phyloP scores from a whole-genome alignment of 2,797 vertebrate genomes.

The Okamejei kenojei region DNA sequence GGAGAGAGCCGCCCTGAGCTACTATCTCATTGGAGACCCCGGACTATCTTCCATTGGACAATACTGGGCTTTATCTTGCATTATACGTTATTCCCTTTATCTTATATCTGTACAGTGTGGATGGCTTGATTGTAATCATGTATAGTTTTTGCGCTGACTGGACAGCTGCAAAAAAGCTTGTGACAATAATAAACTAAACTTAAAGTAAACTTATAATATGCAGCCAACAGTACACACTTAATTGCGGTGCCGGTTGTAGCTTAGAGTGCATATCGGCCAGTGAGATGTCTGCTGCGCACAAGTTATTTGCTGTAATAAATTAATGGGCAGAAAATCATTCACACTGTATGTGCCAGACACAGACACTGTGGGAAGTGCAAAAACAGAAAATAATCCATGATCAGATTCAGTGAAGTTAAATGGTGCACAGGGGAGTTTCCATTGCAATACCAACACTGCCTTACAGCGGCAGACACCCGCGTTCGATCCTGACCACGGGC shows the following conservation, averaged over 20 bases:
- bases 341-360: neutral
- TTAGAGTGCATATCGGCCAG: neutral
- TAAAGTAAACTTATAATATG: neutral
- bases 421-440: neutral
- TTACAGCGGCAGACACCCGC: too few species aligned
- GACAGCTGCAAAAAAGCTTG: too few species aligned
- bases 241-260: neutral
- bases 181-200: too few species aligned
- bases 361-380: neutral
- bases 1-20: too few species aligned
- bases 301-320: neutral
- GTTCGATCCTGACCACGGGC: too few species aligned
- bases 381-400: neutral
- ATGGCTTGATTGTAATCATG: too few species aligned
- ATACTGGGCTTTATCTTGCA: too few species aligned
- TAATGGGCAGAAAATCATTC: neutral
- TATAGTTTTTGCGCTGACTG: too few species aligned
- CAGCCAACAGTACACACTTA: neutral
- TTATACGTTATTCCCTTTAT: too few species aligned
- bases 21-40: too few species aligned
- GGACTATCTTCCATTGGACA: too few species aligned
- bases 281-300: neutral
- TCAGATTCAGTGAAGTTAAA: neutral
- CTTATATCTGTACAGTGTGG: too few species aligned
- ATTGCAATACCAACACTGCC: neutral